These are phyloP conservation scores for Caenorhabditis virilis DNA, from an alignment of 2,888 invertebrate species.

Conservation along the genomic window DNA sequence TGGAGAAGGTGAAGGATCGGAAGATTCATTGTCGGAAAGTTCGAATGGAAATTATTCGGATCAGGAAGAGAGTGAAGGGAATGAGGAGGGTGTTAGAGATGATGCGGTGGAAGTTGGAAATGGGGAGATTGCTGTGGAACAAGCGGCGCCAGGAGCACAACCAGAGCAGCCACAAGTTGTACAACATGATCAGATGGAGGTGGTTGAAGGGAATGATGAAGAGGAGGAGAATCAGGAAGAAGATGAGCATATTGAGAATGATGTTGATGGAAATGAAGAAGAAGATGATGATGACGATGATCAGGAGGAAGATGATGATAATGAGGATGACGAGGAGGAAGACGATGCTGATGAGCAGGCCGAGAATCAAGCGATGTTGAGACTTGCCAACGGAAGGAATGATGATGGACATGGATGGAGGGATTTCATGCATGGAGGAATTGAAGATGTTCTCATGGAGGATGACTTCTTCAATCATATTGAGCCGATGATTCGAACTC, in stretches of 20 bases:
- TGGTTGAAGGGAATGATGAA: conserved; percentile 23
- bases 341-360: not conserved
- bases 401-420: no score
- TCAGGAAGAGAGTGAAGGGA: conserved; percentile 8
- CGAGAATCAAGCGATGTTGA: no score
- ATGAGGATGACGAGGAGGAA: not conserved
- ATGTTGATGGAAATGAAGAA: conserved; percentile 33
- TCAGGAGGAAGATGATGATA: conserved; percentile 34
- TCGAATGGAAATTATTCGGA: not conserved
- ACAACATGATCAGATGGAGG: not conserved
- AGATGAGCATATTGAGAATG: conserved; percentile 13
- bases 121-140: no score
- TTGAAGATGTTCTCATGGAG: no score
- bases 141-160: no score
- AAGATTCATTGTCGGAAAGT: not conserved
- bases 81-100: conserved; percentile 9
- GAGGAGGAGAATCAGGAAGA: conserved; percentile 15
- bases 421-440: no score
- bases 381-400: no score
- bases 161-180: no score
- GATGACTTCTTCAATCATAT: no score
- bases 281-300: conserved; percentile 49
- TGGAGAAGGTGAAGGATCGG: not conserved
- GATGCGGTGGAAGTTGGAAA: conserved; percentile 23
- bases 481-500: no score